Conservation (phyloP, 2,797 vertebrate species). For the Phrynocephalus guinanensis region DNA sequence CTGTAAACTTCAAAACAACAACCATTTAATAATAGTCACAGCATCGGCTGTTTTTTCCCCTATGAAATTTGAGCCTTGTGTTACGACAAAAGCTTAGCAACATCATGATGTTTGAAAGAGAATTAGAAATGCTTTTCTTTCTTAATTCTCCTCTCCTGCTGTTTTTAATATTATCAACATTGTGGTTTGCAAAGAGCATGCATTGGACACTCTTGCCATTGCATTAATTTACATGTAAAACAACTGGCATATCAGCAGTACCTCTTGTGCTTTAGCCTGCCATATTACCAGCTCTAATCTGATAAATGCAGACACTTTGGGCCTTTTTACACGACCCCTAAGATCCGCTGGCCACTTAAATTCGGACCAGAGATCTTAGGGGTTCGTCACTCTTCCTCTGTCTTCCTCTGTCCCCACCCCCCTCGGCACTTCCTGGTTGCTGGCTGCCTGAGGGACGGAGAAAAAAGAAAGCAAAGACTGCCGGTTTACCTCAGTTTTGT, state of each 20-base stretch:
- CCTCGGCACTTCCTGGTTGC: too few relatives aligned
- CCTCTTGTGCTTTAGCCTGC: conserved; percentile 57
- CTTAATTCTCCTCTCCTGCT: conserved; percentile 82
- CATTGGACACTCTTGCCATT: conserved; percentile 75
- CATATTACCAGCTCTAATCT: conserved; percentile 63
- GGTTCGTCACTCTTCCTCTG: too few relatives aligned
- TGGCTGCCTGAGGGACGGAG: too few relatives aligned
- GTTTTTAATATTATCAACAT: conserved; percentile 83
- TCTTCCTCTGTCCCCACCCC: too few relatives aligned
- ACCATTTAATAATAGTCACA: conserved; percentile 76
- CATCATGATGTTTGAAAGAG: conserved; percentile 76
- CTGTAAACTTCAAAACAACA: conserved; percentile 76
- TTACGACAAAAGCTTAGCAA: conserved; percentile 83
- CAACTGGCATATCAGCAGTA: conserved; percentile 73
- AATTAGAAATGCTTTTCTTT: conserved; percentile 85
- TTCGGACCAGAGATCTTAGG: too few relatives aligned
- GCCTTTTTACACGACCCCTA: too few relatives aligned
- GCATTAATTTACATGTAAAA: conserved; percentile 79
- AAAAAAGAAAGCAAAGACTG: too few relatives aligned
- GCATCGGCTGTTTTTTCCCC: conserved; percentile 71
- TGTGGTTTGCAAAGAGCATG: conserved; percentile 78
- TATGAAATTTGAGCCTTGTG: conserved; percentile 76
- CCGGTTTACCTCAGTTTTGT: too few relatives aligned
- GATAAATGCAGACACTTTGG: conserved; percentile 68
- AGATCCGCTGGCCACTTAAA: too few relatives aligned